Evolutionary conservation across 2,888 invertebrate species (phyloP).

Genomic region (Galerucella calmariensis): DNA sequence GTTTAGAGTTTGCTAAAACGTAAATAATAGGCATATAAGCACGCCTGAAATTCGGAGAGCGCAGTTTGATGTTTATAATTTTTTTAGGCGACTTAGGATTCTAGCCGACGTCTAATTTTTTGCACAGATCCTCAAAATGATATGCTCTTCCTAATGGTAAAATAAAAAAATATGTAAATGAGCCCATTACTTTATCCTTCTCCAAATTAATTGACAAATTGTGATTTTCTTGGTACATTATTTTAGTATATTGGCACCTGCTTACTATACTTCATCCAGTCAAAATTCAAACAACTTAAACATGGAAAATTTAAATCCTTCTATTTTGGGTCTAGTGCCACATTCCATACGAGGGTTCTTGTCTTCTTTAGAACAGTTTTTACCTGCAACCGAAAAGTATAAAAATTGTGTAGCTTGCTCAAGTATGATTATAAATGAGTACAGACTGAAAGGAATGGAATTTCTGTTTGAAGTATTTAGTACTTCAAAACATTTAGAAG

Average conservation of each 20-base stretch:
- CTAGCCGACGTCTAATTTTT: too few relatives aligned
- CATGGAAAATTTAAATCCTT: constrained; percentile 47
- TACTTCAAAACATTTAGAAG: constrained; percentile 84
- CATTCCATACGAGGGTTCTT: constrained; percentile 95
- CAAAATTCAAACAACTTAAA: constrained; percentile 43
- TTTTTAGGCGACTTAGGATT: too few relatives aligned
- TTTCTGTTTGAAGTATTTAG: constrained; percentile 85
- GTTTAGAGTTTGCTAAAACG: too few relatives aligned
- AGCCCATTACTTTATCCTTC: too few relatives aligned
- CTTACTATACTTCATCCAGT: constrained; percentile 68
- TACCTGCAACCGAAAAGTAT: constrained; percentile 89
- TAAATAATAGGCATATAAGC: too few relatives aligned
- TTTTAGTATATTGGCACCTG: constrained; percentile 68
- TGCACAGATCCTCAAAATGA: too few relatives aligned
- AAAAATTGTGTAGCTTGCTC: constrained; percentile 95
- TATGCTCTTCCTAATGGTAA: too few relatives aligned
- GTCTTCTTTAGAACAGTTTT: constrained; percentile 81
- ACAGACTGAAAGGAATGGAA: constrained; percentile 70
- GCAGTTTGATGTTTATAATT: too few relatives aligned
- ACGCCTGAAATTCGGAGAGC: too few relatives aligned
- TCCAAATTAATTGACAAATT: too few relatives aligned
- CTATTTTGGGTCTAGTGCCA: constrained; percentile 83
- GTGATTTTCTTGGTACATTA: neutral
- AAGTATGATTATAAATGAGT: constrained; percentile 67
- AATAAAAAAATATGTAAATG: too few relatives aligned